Conservation (phyloP, 2,113 vertebrate genomes). For the Eulacestoma nigropectus region DNA sequence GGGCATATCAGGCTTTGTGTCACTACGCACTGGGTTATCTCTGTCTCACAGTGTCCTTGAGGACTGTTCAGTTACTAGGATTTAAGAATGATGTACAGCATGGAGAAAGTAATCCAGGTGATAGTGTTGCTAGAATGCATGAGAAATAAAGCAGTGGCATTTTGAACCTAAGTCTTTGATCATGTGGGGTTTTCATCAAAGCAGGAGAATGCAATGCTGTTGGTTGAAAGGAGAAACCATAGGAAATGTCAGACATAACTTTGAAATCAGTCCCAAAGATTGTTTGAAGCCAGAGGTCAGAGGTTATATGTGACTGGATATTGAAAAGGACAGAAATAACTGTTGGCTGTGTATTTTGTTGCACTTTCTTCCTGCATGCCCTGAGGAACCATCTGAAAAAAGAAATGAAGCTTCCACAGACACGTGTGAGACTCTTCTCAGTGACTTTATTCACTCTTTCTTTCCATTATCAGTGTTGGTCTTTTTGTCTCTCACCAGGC, state of each 20-base stretch:
- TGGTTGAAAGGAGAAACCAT: not conserved
- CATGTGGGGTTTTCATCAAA: not conserved
- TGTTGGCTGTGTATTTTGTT: not conserved
- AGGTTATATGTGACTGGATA: not conserved
- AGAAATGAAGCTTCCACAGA: not conserved
- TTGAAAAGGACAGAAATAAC: not conserved
- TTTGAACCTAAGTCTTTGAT: not conserved
- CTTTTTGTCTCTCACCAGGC: not conserved
- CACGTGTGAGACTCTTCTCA: not conserved
- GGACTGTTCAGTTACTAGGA: not conserved
- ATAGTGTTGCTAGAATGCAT: not conserved
- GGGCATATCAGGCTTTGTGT: not conserved
- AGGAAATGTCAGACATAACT: not conserved
- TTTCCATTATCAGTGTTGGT: not conserved
- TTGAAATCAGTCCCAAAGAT: not conserved
- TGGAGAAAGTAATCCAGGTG: not conserved
- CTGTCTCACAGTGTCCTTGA: not conserved
- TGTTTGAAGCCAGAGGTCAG: not conserved
- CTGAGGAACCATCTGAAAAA: not conserved
- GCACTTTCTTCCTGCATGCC: not conserved
- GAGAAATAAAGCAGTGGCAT: not conserved
- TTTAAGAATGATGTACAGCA: not conserved
- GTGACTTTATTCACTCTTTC: not conserved
- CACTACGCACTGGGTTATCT: not conserved
- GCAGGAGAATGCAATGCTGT: not conserved